Conservation (phyloP, 1,140 invertebrate genomes). For the Lepidurus couesii region DNA sequence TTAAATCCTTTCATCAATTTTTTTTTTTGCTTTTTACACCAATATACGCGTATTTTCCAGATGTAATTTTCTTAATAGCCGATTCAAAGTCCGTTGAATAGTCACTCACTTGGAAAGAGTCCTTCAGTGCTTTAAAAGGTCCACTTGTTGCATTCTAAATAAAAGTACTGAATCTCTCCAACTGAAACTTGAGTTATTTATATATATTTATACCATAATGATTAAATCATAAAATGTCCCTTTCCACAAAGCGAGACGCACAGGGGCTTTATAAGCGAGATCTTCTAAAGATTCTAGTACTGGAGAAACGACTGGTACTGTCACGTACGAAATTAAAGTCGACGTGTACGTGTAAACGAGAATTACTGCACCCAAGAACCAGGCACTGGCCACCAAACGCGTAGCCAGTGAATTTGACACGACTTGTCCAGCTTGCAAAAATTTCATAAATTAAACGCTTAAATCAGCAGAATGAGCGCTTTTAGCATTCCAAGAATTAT, state of each 20-base stretch:
- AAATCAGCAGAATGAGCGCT: background rate
- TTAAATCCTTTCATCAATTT: background rate
- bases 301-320: constrained; percentile 24
- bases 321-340: constrained; percentile 27
- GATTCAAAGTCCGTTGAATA: background rate
- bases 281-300: background rate
- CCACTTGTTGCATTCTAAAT: background rate
- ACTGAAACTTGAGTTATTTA: background rate
- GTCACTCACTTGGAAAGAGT: background rate
- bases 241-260: background rate
- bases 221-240: background rate
- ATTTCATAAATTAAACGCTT: background rate
- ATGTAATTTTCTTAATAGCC: background rate
- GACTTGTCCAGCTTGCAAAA: background rate
- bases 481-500: background rate
- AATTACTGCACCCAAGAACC: constrained; percentile 23
- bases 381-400: background rate
- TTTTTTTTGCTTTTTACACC: background rate
- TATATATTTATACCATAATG: constrained; percentile 3
- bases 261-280: background rate
- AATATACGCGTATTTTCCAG: background rate
- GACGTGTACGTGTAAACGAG: constrained; percentile 23
- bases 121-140: constrained; percentile 15
- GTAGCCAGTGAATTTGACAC: background rate
- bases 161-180: background rate